These are phyloP conservation scores for Hypercompe scribonia DNA, from an alignment of 2,888 invertebrate species.

Conservation along the genomic window DNA sequence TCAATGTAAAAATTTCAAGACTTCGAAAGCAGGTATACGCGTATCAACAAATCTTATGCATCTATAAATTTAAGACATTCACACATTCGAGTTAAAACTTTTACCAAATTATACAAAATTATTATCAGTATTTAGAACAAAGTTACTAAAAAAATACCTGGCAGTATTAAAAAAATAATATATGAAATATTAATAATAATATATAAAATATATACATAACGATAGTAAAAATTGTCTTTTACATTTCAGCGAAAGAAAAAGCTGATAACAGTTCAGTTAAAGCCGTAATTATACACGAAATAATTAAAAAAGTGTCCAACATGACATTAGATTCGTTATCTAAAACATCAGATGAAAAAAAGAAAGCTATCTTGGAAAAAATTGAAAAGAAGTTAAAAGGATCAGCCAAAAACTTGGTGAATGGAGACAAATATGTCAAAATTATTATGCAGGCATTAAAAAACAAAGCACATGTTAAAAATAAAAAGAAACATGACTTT, in stretches of 20 bases:
- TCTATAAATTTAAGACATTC: not conserved
- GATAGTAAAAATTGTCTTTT: not conserved
- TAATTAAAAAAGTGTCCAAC: constrained; percentile 60
- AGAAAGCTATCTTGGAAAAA: constrained; percentile 43
- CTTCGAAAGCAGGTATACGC: not conserved
- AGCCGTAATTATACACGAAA: constrained; percentile 47
- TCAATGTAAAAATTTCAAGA: not conserved
- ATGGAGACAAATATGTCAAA: constrained; percentile 61
- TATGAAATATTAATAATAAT: too few species aligned
- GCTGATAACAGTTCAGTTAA: constrained; percentile 27
- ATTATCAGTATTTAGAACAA: too few species aligned
- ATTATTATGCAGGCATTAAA: constrained; percentile 70
- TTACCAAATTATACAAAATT: too few species aligned
- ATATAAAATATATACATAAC: too few species aligned
- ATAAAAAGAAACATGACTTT: constrained; percentile 10
- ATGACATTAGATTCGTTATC: constrained; percentile 51
- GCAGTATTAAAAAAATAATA: too few species aligned
- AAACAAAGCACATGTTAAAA: constrained; percentile 42
- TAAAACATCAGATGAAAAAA: constrained; percentile 45
- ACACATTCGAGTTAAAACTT: too few species aligned
- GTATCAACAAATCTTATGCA: not conserved
- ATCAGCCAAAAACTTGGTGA: constrained; percentile 53
- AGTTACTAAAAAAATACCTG: not conserved
- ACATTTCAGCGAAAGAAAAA: constrained; percentile 9
- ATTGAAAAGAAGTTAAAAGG: constrained; percentile 60